Base-by-base conservation (phyloP, 2,888 invertebrate species). In the Griposia aprilina region DNA sequence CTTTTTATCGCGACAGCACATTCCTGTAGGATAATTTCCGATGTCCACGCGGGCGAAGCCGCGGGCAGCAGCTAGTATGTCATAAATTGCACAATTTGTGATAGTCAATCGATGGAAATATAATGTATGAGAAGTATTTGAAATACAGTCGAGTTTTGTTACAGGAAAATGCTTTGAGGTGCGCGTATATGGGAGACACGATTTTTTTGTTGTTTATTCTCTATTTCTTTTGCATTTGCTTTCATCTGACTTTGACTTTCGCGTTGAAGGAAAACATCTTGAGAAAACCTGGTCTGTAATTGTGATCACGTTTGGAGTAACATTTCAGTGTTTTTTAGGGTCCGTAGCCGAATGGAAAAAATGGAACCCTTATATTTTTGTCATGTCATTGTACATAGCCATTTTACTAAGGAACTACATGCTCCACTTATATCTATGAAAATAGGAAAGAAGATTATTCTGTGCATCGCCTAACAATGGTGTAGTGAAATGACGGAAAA, bases 51-150 rank as follows among this genome's bases (percentile, higher is more conserved):
- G n/a, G n/a, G n/a, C n/a, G n/a, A n/a, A n/a, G n/a, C n/a, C n/a
- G n/a, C n/a, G n/a, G n/a, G n/a, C n/a, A n/a, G n/a, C n/a, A n/a
- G n/a, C n/a, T n/a, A n/a, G n/a, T 52, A 62, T 36, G 20, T 69
- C 26, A 52, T 52, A 66, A 48, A 70, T 70, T 60, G 69, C 52
- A 63, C 30, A 55, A 60, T 63, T 59, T 36, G 0, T 50, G 26
- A 62, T 30, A n/a, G n/a, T 20, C 23, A 26, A 20, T 36, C 26
- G 23, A 62, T 45, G 1, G 7, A 62, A 57, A 59, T 80, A 8
- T 7, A 63, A 45, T 52, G 1, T 68, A 7, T 66, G n/a, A 17
- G 11, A 67, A 48, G 26, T 0, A 3, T 63, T 55, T 48, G 5
- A 55, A 55, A 10, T 7, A 30, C 20, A 63, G 15, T 23, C 1